A percentile compares a stretch with the other conserved stretches of the same genome.
Evolutionary conservation across 2,888 invertebrate species (phyloP).

Genomic region (Cerastoderma edule): DNA sequence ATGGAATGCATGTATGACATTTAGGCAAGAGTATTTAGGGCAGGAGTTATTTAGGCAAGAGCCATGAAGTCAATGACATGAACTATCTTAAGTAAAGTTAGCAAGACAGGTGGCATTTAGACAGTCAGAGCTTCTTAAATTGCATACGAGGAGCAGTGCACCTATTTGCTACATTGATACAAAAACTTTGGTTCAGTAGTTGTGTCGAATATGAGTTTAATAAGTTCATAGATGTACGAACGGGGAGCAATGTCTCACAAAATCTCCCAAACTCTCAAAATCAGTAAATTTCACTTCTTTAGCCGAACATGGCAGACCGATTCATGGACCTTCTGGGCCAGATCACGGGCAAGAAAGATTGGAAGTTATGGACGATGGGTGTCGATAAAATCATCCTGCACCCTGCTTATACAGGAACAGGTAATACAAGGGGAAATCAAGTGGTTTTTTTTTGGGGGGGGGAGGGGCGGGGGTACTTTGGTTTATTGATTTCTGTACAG

Average conservation of each 20-base stretch:
- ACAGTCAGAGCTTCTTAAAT: too few species aligned
- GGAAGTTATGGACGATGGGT: slow-evolving; percentile 71
- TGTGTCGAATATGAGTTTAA: not conserved
- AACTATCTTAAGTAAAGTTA: too few species aligned
- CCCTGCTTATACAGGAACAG: slow-evolving; percentile 65
- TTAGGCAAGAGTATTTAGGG: too few species aligned
- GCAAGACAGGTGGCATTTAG: too few species aligned
- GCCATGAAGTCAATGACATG: too few species aligned
- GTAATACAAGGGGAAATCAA: slow-evolving; percentile 33
- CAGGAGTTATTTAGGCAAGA: too few species aligned
- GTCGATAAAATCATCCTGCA: slow-evolving; percentile 73
- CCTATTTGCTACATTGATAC: not conserved
- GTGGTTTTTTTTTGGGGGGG: not conserved
- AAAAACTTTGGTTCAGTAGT: not conserved
- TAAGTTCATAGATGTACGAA: not conserved
- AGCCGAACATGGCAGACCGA: slow-evolving; percentile 64
- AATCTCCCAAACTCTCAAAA: not conserved
- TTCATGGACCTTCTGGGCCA: slow-evolving; percentile 69
- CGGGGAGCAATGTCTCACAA: not conserved
- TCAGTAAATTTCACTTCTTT: not conserved
- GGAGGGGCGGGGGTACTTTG: not conserved
- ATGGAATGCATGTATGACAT: too few species aligned
- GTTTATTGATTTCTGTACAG: not conserved
- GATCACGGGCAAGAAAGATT: slow-evolving; percentile 62
- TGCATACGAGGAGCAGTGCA: too few species aligned